Conservation (phyloP, 1,140 invertebrate genomes). For the Brachionus calyciflorus region DNA sequence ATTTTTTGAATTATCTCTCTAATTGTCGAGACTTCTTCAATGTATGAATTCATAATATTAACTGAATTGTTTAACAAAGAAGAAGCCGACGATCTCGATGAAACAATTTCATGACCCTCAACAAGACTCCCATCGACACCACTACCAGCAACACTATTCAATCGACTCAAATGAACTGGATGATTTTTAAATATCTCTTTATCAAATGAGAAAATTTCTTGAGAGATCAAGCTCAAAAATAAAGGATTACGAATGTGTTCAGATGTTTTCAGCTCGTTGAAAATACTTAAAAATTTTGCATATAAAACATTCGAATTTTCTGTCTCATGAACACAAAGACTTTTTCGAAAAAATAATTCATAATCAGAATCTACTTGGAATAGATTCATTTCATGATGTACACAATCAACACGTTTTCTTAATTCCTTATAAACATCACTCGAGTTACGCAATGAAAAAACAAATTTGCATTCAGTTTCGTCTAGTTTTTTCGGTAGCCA, state of each 20-base stretch:
- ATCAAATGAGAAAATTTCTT: slow-evolving; percentile 37
- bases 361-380: not conserved
- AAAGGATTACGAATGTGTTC: slow-evolving; percentile 30
- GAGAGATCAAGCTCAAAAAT: not conserved
- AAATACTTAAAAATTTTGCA: slow-evolving; percentile 1
- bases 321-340: not conserved
- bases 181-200: slow-evolving; percentile 42
- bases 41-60: slow-evolving; percentile 38
- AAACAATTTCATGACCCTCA: slow-evolving; percentile 6
- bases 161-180: slow-evolving; percentile 30
- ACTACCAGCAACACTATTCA: not conserved
- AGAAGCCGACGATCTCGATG: not conserved
- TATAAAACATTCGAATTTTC: not conserved
- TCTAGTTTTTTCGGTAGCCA: slow-evolving; percentile 7
- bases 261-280: slow-evolving; percentile 11
- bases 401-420: not conserved
- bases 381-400: not conserved
- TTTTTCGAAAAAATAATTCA: not conserved
- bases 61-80: slow-evolving; percentile 14
- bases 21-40: slow-evolving; percentile 23
- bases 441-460: not conserved
- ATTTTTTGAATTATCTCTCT: slow-evolving; percentile 37
- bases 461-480: slow-evolving; percentile 19
- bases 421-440: slow-evolving; percentile 11
- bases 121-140: slow-evolving; percentile 1